Base-by-base conservation (phyloP, 37 sponge, comb jelly and placozoan species). In the Cladorhizidae sp. region DNA sequence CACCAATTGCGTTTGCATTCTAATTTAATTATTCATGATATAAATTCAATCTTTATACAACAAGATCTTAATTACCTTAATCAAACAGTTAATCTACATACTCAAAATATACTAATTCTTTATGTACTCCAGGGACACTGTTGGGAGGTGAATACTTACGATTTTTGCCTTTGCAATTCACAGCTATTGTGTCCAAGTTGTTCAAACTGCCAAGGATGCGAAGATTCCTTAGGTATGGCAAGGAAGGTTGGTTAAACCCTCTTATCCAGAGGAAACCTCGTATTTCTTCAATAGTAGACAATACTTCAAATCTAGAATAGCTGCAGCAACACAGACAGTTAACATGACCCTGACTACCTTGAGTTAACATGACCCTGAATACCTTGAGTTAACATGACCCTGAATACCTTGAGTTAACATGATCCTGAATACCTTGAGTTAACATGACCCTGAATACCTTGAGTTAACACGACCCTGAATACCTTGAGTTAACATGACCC, bases 211-310 rank as follows among this genome's bases (percentile, higher is more conserved):
- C 89, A 39, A 89, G 40, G 11, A 29, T 72, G 12, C 51, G 22
- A 38, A 89, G 64, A 67, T 83, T 89, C 25, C 64, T 57, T 3
- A 89, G 71, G 75, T 85, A 89, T 28, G 69, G 89, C 40, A 77
- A 83, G 21, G 67, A 21, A 18, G 23, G 59, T 58, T 26, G 23
- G 23, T 18, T 5, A 58, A 58, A 25, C 17, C 20, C 20, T 26
- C 2, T 18, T 31, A 89, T 83, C 0, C 43, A 1, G 31, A 89
- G 75, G 21, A 74, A 52, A 25, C 89, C 89, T 67, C 70, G 32
- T 20, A 89, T 89, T 59, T 89, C 89, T 35, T 74, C 17, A 37
- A 89, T 83, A 20, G 72, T 54, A 22, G 64, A 67, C 28, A 88
- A 64, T 1, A 61, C 67, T 35, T 62, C 55, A 31, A 77, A 41